Percentiles rank a stretch among this genome's conserved stretches.
phyloP scores from a whole-genome alignment of 1,140 invertebrate genomes.

The Scaptomyza hsui region DNA sequence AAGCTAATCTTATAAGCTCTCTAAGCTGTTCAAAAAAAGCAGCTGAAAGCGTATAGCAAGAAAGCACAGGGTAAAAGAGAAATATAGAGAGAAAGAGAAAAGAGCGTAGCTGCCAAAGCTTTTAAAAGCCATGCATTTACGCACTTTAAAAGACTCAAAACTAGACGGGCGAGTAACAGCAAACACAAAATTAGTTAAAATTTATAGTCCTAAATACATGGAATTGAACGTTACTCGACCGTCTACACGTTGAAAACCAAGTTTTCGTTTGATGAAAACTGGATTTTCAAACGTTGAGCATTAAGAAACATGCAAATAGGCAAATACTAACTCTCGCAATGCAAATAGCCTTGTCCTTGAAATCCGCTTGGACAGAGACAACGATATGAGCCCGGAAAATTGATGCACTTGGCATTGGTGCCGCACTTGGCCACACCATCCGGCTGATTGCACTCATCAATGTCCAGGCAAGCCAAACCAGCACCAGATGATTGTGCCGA shows the following conservation, averaged over 20 bases:
- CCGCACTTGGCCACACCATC: slow-evolving; percentile 89
- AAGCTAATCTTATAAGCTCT: slow-evolving; percentile 16
- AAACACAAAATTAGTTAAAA: too few relatives aligned
- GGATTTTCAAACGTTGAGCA: slow-evolving; percentile 23
- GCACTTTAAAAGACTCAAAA: not conserved
- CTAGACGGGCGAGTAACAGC: slow-evolving; percentile 1
- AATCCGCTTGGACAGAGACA: slow-evolving; percentile 94
- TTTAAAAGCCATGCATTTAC: slow-evolving; percentile 2
- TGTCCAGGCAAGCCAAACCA: slow-evolving; percentile 85
- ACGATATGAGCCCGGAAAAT: slow-evolving; percentile 95
- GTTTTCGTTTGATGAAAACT: not conserved
- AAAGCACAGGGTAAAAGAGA: not conserved
- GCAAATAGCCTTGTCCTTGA: slow-evolving; percentile 93
- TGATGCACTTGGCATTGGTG: slow-evolving; percentile 95
- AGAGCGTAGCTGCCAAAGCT: slow-evolving; percentile 4
- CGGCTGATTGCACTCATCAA: slow-evolving; percentile 90
- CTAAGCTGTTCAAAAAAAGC: slow-evolving; percentile 18
- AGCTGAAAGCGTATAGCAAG: slow-evolving; percentile 19
- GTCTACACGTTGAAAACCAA: slow-evolving; percentile 1
- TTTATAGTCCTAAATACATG: too few relatives aligned
- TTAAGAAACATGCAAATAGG: slow-evolving; percentile 45
- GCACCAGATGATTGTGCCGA: slow-evolving; percentile 58
- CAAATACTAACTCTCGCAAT: slow-evolving; percentile 93
- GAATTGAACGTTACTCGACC: too few relatives aligned
- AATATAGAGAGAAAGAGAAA: not conserved